phyloP scores from a whole-genome alignment of 2,113 vertebrate species.

The Halichoerus grypus region DNA sequence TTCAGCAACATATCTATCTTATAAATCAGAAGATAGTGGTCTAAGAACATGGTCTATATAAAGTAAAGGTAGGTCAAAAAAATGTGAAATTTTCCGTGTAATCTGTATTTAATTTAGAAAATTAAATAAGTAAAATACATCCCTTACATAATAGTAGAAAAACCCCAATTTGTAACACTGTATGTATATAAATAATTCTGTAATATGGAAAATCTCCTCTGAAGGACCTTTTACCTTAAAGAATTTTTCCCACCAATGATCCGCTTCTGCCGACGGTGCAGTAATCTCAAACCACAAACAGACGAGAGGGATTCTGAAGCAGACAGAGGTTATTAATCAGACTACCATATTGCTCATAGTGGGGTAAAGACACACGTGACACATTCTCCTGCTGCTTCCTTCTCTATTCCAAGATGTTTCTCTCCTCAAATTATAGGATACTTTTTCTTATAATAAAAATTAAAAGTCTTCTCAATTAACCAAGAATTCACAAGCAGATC shows the following conservation, averaged over 20 bases:
- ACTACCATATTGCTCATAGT: too few relatives aligned
- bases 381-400: background rate
- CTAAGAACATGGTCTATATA: background rate
- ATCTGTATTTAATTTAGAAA: background rate
- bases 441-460: conserved; percentile 20
- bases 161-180: background rate
- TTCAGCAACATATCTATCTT: background rate
- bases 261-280: conserved; percentile 95
- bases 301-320: conserved; percentile 89
- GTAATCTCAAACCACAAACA: conserved; percentile 93
- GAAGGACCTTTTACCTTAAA: conserved; percentile 91
- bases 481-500: background rate
- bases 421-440: background rate
- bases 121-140: background rate
- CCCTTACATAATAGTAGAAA: background rate
- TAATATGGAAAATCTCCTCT: background rate
- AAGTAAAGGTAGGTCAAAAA: background rate
- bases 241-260: conserved; percentile 98
- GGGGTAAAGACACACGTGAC: background rate
- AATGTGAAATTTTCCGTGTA: background rate
- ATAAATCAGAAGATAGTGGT: background rate
- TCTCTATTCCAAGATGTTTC: background rate
- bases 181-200: background rate
- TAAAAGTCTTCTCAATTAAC: background rate
- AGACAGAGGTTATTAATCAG: conserved; percentile 47